Evolutionary conservation across 2,888 invertebrate genomes (phyloP).

Genomic region (Oasisia sp.): DNA sequence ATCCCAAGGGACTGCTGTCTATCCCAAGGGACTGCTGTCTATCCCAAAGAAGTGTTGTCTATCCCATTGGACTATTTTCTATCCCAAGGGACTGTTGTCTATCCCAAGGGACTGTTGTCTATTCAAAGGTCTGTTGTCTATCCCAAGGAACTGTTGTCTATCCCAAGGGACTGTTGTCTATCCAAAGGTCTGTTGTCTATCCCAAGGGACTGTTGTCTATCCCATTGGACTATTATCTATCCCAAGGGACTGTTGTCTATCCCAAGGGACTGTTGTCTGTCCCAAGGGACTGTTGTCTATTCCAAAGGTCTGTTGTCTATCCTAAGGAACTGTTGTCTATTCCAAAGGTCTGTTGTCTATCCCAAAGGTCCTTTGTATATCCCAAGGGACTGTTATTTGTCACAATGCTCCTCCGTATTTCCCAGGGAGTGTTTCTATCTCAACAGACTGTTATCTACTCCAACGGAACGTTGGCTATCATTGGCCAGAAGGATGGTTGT

Average conservation of each 20-base stretch:
- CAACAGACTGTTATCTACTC: too few species aligned
- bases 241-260: not conserved
- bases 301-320: not conserved
- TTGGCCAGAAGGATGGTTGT: too few species aligned
- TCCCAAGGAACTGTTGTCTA: not conserved
- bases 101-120: not conserved
- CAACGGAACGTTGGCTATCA: too few species aligned
- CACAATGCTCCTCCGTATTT: too few species aligned
- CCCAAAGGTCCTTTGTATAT: not conserved
- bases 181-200: not conserved
- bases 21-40: not conserved
- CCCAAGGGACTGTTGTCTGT: not conserved
- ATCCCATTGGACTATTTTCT: not conserved
- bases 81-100: not conserved
- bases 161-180: not conserved
- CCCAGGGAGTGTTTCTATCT: too few species aligned
- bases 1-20: not conserved
- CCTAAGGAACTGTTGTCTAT: not conserved
- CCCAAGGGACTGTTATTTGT: not conserved
- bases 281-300: not conserved
- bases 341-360: not conserved
- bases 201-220: not conserved
- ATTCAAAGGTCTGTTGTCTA: not conserved
- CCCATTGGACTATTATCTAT: not conserved
- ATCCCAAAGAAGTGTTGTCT: not conserved